Evolutionary conservation across 2,797 vertebrate species (phyloP).

Genomic region (Denticeps clupeoides): DNA sequence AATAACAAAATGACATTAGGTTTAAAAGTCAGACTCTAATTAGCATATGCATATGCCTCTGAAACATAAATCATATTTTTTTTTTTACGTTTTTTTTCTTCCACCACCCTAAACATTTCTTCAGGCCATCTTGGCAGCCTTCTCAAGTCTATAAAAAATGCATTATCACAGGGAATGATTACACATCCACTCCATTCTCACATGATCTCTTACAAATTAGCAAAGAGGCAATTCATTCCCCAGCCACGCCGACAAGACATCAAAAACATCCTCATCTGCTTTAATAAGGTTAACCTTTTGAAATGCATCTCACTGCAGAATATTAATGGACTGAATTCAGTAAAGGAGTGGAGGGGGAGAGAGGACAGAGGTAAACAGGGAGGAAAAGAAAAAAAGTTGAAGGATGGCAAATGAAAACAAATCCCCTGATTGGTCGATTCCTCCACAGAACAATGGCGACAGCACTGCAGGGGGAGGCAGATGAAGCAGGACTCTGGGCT

Average conservation of each 20-base stretch:
- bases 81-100: too few species aligned
- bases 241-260: conserved; percentile 8
- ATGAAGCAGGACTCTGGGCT: background rate
- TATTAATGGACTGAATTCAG: conserved; percentile 26
- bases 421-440: background rate
- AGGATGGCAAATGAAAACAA: background rate
- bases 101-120: too few species aligned
- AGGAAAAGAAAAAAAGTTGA: background rate
- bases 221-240: conserved; percentile 13
- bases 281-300: conserved; percentile 30
- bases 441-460: background rate
- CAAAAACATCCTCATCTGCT: conserved; percentile 31
- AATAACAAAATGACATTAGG: conserved; percentile 9
- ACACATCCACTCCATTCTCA: too few species aligned
- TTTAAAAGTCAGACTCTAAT: too few species aligned
- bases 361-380: conserved; percentile 13
- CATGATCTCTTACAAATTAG: conserved; percentile 4
- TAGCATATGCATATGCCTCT: too few species aligned
- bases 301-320: conserved; percentile 21
- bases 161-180: conserved; percentile 8
- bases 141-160: background rate
- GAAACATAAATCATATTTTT: too few species aligned
- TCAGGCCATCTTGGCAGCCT: background rate
- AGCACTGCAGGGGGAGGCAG: background rate
- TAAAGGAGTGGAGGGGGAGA: conserved; percentile 29